phyloP scores from a whole-genome alignment of 2,888 invertebrate genomes.

The Papilio protenor region DNA sequence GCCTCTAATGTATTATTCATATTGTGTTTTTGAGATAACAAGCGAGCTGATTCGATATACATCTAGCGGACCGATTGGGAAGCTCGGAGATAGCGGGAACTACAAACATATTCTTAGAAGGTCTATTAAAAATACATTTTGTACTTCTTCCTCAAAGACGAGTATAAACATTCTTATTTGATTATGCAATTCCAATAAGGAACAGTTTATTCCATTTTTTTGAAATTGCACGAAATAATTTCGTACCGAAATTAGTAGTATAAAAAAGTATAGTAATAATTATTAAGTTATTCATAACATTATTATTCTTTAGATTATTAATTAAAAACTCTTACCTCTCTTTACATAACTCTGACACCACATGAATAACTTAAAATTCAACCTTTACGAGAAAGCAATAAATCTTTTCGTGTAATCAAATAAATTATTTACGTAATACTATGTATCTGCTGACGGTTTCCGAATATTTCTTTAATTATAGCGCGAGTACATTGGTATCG shows the following conservation, averaged over 20 bases:
- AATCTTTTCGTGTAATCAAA: not conserved
- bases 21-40: slow-evolving; percentile 84
- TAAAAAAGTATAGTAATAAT: too few species aligned
- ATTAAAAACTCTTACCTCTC: not conserved
- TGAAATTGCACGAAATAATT: not conserved
- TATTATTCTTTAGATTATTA: not conserved
- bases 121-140: slow-evolving; percentile 68
- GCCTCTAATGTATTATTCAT: slow-evolving; percentile 83
- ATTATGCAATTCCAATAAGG: not conserved
- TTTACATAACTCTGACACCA: not conserved
- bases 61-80: slow-evolving; percentile 81
- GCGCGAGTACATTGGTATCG: slow-evolving; percentile 60
- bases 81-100: slow-evolving; percentile 61
- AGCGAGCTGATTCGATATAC: slow-evolving; percentile 81
- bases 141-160: slow-evolving; percentile 30
- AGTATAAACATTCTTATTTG: not conserved
- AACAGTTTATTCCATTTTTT: not conserved
- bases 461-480: slow-evolving; percentile 66
- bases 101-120: slow-evolving; percentile 58
- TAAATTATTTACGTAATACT: slow-evolving; percentile 36
- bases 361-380: not conserved
- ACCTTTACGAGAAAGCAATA: not conserved
- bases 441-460: slow-evolving; percentile 49
- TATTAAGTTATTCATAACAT: not conserved
- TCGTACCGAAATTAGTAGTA: not conserved